Evolutionary conservation across 2,797 vertebrate genomes (phyloP).

Genomic region (Merluccius polli): DNA sequence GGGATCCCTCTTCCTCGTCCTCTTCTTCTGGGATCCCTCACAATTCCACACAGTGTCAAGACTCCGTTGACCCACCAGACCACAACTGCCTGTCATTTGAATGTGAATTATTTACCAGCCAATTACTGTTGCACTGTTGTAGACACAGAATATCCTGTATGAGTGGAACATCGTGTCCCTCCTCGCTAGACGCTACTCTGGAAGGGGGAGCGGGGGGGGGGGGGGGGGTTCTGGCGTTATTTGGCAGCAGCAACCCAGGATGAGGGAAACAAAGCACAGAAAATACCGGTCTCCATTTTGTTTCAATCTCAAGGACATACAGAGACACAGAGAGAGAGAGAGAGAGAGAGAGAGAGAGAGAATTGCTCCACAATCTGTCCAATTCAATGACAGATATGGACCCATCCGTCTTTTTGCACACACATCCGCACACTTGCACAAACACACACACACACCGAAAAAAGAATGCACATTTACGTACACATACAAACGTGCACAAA

Average conservation of each 20-base stretch:
- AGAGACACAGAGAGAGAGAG: conserved; percentile 32
- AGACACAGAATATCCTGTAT: conserved; percentile 28
- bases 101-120: conserved; percentile 56
- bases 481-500: conserved; percentile 14
- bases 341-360: conserved; percentile 11
- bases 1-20: too few relatives aligned
- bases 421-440: conserved; percentile 12
- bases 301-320: conserved; percentile 66
- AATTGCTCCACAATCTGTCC: conserved; percentile 46
- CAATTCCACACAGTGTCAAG: too few relatives aligned
- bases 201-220: too few relatives aligned
- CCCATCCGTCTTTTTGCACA: conserved; percentile 15
- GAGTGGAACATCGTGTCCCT: conserved; percentile 32
- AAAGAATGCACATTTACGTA: conserved; percentile 17
- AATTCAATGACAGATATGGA: conserved; percentile 45
- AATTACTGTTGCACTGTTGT: too few relatives aligned
- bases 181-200: conserved; percentile 23
- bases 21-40: too few relatives aligned
- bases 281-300: conserved; percentile 71
- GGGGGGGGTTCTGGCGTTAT: conserved; percentile 22
- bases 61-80: conserved; percentile 21
- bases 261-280: conserved; percentile 52
- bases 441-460: conserved; percentile 21
- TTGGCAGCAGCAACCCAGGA: conserved; percentile 42
- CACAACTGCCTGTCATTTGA: conserved; percentile 36